A percentile compares a stretch with the other conserved stretches of the same genome.
phyloP scores from a whole-genome alignment of 1,140 invertebrate genomes.

The Pogonomyrmex californicus region DNA sequence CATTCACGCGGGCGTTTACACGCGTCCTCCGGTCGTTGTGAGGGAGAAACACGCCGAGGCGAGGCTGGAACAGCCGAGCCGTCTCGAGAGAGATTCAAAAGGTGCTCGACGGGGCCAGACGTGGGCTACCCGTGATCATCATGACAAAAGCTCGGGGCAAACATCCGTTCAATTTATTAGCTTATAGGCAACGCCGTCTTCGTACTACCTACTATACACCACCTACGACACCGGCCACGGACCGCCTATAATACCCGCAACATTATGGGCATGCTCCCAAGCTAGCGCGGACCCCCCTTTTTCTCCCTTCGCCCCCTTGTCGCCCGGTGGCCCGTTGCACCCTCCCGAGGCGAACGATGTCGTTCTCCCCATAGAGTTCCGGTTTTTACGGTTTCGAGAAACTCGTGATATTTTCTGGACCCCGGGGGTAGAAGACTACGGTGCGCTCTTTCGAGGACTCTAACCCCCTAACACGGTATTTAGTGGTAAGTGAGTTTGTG shows the following conservation, averaged over 20 bases:
- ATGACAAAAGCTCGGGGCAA: conserved; percentile 85
- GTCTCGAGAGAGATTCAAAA: conserved; percentile 76
- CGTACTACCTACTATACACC: conserved; percentile 75
- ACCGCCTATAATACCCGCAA: conserved; percentile 74
- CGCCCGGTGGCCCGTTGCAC: conserved; percentile 12
- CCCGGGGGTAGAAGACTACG: neutral
- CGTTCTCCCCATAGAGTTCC: conserved; percentile 62
- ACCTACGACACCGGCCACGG: conserved; percentile 72
- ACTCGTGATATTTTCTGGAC: conserved; percentile 62
- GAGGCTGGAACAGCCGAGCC: conserved; percentile 35
- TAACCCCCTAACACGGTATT: neutral
- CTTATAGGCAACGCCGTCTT: conserved; percentile 79
- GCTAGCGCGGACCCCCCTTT: conserved; percentile 49
- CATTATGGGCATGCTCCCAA: conserved; percentile 71
- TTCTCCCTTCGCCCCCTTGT: neutral
- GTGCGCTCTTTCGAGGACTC: neutral
- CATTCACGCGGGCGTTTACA: conserved; percentile 52
- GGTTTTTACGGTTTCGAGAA: conserved; percentile 69
- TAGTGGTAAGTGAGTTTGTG: neutral
- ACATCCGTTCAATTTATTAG: conserved; percentile 85
- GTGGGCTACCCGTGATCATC: conserved; percentile 83
- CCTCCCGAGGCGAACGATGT: conserved; percentile 36
- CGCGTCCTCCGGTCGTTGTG: conserved; percentile 26
- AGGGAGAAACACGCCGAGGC: conserved; percentile 5
- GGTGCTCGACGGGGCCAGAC: conserved; percentile 74